Conservation (phyloP, 2,113 vertebrate species). For the Actinemys pallida region DNA sequence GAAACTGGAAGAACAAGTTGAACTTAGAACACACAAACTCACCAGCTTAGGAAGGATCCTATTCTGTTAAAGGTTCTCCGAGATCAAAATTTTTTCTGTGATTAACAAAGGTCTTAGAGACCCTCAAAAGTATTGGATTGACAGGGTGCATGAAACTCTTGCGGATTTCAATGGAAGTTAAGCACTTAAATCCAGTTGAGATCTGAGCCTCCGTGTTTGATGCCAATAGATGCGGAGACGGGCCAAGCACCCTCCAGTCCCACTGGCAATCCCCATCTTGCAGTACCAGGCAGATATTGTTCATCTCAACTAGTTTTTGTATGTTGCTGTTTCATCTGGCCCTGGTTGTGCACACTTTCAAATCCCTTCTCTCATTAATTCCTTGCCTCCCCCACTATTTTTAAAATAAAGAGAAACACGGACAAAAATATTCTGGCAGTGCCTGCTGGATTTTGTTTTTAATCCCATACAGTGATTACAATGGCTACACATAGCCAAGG, state of each 20-base stretch:
- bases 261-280: neutral
- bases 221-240: neutral
- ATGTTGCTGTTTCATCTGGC: neutral
- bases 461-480: slow-evolving; percentile 67
- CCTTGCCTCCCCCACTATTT: neutral
- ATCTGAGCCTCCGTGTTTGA: neutral
- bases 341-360: neutral
- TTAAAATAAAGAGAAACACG: neutral
- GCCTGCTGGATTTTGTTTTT: slow-evolving; percentile 15
- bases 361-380: neutral
- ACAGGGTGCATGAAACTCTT: neutral
- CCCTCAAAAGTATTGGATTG: no score
- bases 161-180: neutral
- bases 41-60: neutral
- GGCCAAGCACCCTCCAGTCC: neutral
- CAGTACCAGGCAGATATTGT: neutral
- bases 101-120: neutral
- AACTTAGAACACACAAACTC: neutral
- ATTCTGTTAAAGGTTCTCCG: neutral
- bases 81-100: neutral
- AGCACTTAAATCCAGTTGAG: neutral
- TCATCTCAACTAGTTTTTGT: neutral
- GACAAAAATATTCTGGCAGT: slow-evolving; percentile 67
- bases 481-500: slow-evolving; percentile 37
- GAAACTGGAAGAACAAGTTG: neutral